A percentile compares a stretch with the other conserved stretches of the same genome.
Evolutionary conservation across 2,113 vertebrate species (phyloP).

Genomic region (Calonectris borealis): DNA sequence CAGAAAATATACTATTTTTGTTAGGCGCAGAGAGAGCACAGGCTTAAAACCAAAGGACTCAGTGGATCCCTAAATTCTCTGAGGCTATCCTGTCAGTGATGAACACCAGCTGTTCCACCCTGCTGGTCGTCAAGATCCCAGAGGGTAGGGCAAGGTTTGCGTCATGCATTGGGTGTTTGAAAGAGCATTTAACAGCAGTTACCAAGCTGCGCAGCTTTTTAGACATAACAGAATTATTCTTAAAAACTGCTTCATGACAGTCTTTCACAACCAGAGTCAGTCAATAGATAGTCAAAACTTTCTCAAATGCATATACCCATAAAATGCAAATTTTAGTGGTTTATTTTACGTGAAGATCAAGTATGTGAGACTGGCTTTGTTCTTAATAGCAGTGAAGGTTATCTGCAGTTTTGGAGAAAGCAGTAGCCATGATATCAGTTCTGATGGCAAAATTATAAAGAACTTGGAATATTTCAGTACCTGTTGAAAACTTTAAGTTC

Average conservation of each 20-base stretch:
- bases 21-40: neutral
- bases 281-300: neutral
- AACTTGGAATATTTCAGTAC: neutral
- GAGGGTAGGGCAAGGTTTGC: neutral
- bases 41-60: neutral
- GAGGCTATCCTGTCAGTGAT: neutral
- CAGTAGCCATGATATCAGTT: neutral
- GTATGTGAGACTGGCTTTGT: neutral
- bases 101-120: neutral
- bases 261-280: neutral
- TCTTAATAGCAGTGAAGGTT: neutral
- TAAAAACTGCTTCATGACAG: neutral
- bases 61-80: neutral
- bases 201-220: neutral
- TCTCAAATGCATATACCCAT: neutral
- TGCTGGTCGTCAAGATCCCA: neutral
- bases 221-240: neutral
- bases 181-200: constrained; percentile 6
- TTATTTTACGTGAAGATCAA: neutral
- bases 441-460: neutral
- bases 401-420: neutral
- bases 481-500: neutral
- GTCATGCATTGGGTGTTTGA: neutral
- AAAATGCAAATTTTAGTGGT: neutral
- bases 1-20: neutral